Evolutionary conservation across 1,140 invertebrate genomes (phyloP).

Genomic region (Ceratina calcarata): DNA sequence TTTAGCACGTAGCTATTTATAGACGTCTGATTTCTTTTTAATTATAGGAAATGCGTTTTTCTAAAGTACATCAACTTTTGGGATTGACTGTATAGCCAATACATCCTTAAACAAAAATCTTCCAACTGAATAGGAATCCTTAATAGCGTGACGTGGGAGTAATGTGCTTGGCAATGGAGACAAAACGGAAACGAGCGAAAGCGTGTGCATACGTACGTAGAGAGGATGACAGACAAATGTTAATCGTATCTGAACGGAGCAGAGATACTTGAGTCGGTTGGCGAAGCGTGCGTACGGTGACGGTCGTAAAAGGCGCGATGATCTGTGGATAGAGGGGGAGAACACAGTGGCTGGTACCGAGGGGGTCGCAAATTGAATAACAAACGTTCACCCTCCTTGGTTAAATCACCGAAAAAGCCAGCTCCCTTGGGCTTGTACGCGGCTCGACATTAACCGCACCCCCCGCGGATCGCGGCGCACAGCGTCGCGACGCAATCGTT

Average conservation of each 20-base stretch:
- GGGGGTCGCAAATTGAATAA: constrained; percentile 78
- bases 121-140: background rate
- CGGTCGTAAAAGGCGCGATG: constrained; percentile 59
- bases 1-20: too few relatives aligned
- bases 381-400: constrained; percentile 76
- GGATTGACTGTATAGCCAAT: too few relatives aligned
- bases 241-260: constrained; percentile 30
- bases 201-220: background rate
- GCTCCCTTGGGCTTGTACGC: constrained; percentile 64
- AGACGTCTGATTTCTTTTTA: too few relatives aligned
- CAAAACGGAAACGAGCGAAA: background rate
- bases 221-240: constrained; percentile 10
- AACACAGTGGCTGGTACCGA: constrained; percentile 62
- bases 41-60: too few relatives aligned
- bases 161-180: background rate
- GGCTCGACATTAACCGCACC: constrained; percentile 76
- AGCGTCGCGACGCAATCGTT: constrained; percentile 39
- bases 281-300: constrained; percentile 27
- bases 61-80: too few relatives aligned
- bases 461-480: constrained; percentile 60
- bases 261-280: constrained; percentile 38
- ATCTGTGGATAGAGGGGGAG: constrained; percentile 54
- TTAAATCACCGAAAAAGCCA: constrained; percentile 76
- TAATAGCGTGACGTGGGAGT: background rate
- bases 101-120: too few relatives aligned